phyloP scores from a whole-genome alignment of 1,140 invertebrate genomes.

The Venturia canescens region DNA sequence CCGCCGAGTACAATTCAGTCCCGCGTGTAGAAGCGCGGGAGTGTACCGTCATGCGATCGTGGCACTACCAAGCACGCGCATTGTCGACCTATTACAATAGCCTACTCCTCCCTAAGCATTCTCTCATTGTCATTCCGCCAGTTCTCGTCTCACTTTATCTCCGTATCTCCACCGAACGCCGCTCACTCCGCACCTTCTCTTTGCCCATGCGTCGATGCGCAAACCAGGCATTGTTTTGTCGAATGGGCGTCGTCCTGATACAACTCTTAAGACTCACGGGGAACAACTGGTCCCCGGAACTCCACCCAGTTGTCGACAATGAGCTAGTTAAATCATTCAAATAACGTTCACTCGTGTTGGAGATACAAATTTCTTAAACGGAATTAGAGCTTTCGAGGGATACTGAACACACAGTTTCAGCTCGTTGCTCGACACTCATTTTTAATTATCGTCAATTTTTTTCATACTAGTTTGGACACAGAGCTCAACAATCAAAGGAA shows the following conservation, averaged over 20 bases:
- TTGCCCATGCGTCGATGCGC: constrained; percentile 76
- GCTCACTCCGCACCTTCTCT: constrained; percentile 51
- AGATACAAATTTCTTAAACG: too few relatives aligned
- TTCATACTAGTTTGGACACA: too few relatives aligned
- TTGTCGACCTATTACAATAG: constrained; percentile 74
- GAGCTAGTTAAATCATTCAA: too few relatives aligned
- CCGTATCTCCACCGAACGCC: neutral
- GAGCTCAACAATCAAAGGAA: too few relatives aligned
- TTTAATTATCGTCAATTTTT: too few relatives aligned
- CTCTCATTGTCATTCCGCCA: constrained; percentile 71
- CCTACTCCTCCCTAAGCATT: constrained; percentile 65
- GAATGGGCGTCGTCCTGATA: constrained; percentile 60
- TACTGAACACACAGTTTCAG: too few relatives aligned
- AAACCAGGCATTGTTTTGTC: constrained; percentile 72
- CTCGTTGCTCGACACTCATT: too few relatives aligned
- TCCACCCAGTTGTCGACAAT: constrained; percentile 16
- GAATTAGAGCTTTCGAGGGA: too few relatives aligned
- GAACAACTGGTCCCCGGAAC: constrained; percentile 18
- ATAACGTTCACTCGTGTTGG: too few relatives aligned
- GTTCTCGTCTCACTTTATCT: constrained; percentile 45
- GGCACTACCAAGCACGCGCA: constrained; percentile 73
- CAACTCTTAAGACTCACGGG: constrained; percentile 33
- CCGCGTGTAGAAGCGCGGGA: constrained; percentile 34
- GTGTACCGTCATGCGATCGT: constrained; percentile 29
- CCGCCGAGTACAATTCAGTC: constrained; percentile 2